Evolutionary conservation across 2,113 vertebrate genomes (phyloP).

Genomic region (Laticauda laticaudata): DNA sequence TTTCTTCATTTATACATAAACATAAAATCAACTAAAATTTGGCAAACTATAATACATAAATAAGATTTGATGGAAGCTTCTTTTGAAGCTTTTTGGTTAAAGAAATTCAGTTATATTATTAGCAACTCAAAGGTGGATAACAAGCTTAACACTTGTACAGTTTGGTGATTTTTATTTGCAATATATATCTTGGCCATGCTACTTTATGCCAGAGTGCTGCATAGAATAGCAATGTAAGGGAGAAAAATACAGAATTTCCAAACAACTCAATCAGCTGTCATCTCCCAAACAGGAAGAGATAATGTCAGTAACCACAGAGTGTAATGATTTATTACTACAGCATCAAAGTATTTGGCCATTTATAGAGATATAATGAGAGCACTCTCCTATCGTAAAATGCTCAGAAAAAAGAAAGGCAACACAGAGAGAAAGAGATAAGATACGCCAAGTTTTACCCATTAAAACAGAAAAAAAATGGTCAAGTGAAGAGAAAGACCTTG

Average conservation of each 20-base stretch:
- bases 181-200: neutral
- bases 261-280: conserved; percentile 26
- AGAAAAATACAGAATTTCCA: neutral
- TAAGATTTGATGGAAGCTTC: neutral
- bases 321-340: conserved; percentile 32
- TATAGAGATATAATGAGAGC: conserved; percentile 19
- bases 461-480: conserved; percentile 9
- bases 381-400: neutral
- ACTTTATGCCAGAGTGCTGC: neutral
- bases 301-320: conserved; percentile 3
- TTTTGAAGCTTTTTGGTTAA: neutral
- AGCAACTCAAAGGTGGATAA: neutral
- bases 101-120: neutral
- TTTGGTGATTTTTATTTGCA: neutral
- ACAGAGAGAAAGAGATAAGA: neutral
- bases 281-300: conserved; percentile 19
- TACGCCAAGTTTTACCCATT: neutral
- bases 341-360: conserved; percentile 14
- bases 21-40: neutral
- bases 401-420: neutral
- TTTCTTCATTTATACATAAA: neutral
- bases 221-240: neutral
- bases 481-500: neutral
- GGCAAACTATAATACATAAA: neutral
- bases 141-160: neutral